Evolutionary conservation across 1,140 invertebrate species (phyloP).

Genomic region (Aphidius gifuensis): DNA sequence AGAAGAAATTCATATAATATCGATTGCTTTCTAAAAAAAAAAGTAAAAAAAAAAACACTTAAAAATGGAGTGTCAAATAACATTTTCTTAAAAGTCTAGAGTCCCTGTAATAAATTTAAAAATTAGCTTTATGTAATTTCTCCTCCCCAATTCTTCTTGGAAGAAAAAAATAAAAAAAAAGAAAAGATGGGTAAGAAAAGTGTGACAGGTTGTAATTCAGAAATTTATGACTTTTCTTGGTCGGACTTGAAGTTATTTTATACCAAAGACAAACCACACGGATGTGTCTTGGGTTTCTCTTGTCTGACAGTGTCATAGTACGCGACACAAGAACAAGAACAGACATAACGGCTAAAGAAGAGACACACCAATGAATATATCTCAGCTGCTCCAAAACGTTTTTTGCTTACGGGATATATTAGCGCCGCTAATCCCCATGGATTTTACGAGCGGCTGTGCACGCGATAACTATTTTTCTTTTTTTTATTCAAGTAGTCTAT

Average conservation of each 20-base stretch:
- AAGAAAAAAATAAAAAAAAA: conserved; percentile 22
- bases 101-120: no score
- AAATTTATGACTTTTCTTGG: conserved; percentile 47
- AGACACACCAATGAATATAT: conserved; percentile 42
- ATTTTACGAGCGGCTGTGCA: conserved; percentile 45
- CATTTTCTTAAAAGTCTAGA: no score
- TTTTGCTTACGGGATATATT: conserved; percentile 52
- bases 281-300: background rate
- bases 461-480: conserved; percentile 21
- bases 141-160: background rate
- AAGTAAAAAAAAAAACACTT: no score
- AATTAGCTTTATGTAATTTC: no score
- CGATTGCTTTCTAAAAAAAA: no score
- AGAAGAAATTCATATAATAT: background rate
- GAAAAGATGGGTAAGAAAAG: background rate
- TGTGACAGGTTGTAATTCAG: conserved; percentile 34
- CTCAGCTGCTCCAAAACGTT: conserved; percentile 45
- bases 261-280: conserved; percentile 41
- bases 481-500: background rate
- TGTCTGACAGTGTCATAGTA: background rate
- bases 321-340: background rate
- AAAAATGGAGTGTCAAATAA: no score
- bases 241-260: conserved; percentile 41
- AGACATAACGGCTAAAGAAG: background rate
- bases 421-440: conserved; percentile 48